Conservation (phyloP, 2,888 invertebrate species). For the Philopedon plagiatum region DNA sequence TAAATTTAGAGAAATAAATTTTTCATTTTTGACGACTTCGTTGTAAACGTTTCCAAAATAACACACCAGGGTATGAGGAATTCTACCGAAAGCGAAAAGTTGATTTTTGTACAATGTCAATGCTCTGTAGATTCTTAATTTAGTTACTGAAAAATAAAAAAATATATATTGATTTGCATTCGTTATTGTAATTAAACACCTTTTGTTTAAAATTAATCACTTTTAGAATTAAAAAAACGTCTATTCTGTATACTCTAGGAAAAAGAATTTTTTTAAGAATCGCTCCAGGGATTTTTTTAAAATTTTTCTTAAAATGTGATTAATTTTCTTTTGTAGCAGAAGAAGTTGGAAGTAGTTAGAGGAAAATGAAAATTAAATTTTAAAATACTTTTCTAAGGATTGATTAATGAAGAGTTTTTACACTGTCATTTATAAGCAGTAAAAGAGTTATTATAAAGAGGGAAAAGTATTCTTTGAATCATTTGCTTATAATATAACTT, state of each 20-base stretch:
- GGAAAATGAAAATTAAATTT: constrained; percentile 3
- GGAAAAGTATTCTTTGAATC: neutral
- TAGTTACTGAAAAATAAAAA: too few species aligned
- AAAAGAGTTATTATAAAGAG: neutral
- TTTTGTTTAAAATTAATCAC: neutral
- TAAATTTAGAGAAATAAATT: too few species aligned
- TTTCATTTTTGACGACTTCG: too few species aligned
- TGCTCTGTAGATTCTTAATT: too few species aligned
- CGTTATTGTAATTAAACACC: too few species aligned
- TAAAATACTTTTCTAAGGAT: constrained; percentile 1
- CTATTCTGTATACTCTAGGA: neutral
- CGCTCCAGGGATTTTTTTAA: neutral
- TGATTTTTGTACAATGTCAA: too few species aligned
- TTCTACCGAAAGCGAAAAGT: too few species aligned
- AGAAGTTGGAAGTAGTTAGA: neutral
- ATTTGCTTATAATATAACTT: neutral
- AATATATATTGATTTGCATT: too few species aligned
- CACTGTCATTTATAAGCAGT: neutral
- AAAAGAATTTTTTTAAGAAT: neutral
- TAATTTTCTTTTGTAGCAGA: neutral
- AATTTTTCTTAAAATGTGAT: neutral
- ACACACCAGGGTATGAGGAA: too few species aligned
- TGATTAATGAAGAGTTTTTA: constrained; percentile 1
- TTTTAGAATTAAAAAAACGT: neutral
- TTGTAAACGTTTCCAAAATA: too few species aligned